Conservation (phyloP, 2,113 vertebrate species). For the Nanorana parkeri region DNA sequence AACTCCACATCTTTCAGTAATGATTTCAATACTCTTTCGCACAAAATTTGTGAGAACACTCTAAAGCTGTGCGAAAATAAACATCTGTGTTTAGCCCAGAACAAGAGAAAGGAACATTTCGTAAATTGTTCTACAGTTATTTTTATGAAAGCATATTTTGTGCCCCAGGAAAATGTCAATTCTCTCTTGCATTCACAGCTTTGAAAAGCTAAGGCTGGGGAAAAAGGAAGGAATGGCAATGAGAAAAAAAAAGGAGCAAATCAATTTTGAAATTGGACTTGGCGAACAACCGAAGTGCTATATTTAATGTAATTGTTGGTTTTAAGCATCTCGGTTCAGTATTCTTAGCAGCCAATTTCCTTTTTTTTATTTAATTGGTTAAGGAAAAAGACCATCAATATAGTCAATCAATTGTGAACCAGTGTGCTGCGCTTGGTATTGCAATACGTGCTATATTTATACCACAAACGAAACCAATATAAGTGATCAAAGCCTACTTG, state of each 20-base stretch:
- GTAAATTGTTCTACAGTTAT: slow-evolving; percentile 27
- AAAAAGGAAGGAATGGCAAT: slow-evolving; percentile 21
- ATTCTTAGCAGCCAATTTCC: background rate
- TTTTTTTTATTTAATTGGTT: slow-evolving; percentile 35
- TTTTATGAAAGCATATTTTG: slow-evolving; percentile 15
- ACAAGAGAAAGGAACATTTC: slow-evolving; percentile 1
- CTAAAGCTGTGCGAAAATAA: background rate
- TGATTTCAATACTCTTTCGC: background rate
- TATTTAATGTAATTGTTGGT: slow-evolving; percentile 30
- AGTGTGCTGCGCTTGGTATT: no score
- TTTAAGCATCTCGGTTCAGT: slow-evolving; percentile 22
- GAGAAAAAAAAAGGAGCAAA: slow-evolving; percentile 26
- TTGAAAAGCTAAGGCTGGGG: slow-evolving; percentile 11
- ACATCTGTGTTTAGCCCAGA: background rate
- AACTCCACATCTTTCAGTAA: slow-evolving; percentile 1
- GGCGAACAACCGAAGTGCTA: slow-evolving; percentile 19
- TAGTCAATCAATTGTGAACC: no score
- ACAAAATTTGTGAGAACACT: background rate
- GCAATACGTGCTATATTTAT: no score
- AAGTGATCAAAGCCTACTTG: no score
- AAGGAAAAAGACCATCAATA: background rate
- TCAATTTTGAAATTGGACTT: slow-evolving; percentile 46
- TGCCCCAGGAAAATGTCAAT: slow-evolving; percentile 25
- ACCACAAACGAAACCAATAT: no score
- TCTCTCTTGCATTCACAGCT: slow-evolving; percentile 26